These are phyloP conservation scores for Coryphaenoides rupestris DNA, from an alignment of 2,113 vertebrate species.

Conservation along the genomic window DNA sequence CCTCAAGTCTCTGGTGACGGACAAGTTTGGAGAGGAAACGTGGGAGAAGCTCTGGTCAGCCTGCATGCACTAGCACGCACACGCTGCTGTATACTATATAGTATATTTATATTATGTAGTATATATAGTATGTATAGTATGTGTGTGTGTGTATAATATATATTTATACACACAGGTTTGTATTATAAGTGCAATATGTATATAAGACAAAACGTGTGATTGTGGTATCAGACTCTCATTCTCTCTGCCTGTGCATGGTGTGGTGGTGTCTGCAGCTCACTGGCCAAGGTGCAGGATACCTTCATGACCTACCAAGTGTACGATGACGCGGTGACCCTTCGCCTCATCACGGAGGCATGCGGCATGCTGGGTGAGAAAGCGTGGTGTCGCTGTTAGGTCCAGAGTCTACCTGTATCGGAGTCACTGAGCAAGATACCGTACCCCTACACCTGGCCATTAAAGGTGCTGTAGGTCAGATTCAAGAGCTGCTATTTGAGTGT, in stretches of 20 bases:
- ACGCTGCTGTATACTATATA: neutral
- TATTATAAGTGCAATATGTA: too few species aligned
- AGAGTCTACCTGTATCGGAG: too few species aligned
- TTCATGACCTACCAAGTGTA: slow-evolving; percentile 77
- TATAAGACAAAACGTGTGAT: too few species aligned
- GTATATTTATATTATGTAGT: neutral
- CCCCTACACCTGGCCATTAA: too few species aligned
- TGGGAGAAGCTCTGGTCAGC: slow-evolving; percentile 68
- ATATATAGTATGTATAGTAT: neutral
- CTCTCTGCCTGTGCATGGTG: too few species aligned
- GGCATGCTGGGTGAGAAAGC: slow-evolving; percentile 62
- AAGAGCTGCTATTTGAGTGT: too few species aligned
- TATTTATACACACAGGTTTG: too few species aligned
- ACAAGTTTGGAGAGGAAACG: slow-evolving; percentile 74
- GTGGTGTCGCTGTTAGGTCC: too few species aligned
- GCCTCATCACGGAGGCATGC: slow-evolving; percentile 72
- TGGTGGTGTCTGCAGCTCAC: slow-evolving; percentile 52
- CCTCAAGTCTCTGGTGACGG: slow-evolving; percentile 75
- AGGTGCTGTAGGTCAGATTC: too few species aligned
- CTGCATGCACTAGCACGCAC: neutral
- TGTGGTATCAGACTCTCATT: too few species aligned
- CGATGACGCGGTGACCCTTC: slow-evolving; percentile 70
- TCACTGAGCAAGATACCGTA: too few species aligned
- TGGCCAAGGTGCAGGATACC: slow-evolving; percentile 62
- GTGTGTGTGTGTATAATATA: too few species aligned